Evolutionary conservation across 2,113 vertebrate genomes (phyloP).

Genomic region (Percina caprodes): DNA sequence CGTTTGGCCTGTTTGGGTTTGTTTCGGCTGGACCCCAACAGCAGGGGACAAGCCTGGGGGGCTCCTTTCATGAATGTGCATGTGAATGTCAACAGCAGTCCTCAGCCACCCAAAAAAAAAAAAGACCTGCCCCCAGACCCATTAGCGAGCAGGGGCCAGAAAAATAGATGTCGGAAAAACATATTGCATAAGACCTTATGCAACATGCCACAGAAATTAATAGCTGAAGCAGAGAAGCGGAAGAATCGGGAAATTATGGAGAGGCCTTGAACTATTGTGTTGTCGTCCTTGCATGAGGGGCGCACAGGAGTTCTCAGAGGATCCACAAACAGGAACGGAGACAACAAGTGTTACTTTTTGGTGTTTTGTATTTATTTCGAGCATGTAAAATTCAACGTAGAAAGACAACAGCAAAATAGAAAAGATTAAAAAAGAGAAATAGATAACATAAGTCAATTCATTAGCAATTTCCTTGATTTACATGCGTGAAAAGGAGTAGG

Average conservation of each 20-base stretch:
- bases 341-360: too few species aligned
- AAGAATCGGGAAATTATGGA: constrained; percentile 73
- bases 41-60: constrained; percentile 33
- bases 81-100: constrained; percentile 61
- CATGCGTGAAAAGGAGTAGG: too few species aligned
- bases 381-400: too few species aligned
- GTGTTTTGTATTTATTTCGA: too few species aligned
- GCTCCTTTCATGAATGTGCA: constrained; percentile 49
- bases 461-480: too few species aligned
- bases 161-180: constrained; percentile 62
- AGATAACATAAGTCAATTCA: too few species aligned
- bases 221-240: constrained; percentile 53
- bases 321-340: neutral
- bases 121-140: constrained; percentile 51
- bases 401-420: too few species aligned
- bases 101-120: constrained; percentile 32
- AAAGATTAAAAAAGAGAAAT: too few species aligned
- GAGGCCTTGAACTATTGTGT: constrained; percentile 66
- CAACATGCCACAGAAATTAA: constrained; percentile 70
- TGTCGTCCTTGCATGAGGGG: constrained; percentile 39
- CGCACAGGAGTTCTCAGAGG: constrained; percentile 33
- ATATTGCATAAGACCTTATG: constrained; percentile 74
- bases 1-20: constrained; percentile 62
- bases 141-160: constrained; percentile 49
- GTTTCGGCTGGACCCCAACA: constrained; percentile 21